Percentiles rank a stretch among this genome's conserved stretches.
Evolutionary conservation across 2,113 vertebrate genomes (phyloP).

Genomic region (Isichthys henryi): DNA sequence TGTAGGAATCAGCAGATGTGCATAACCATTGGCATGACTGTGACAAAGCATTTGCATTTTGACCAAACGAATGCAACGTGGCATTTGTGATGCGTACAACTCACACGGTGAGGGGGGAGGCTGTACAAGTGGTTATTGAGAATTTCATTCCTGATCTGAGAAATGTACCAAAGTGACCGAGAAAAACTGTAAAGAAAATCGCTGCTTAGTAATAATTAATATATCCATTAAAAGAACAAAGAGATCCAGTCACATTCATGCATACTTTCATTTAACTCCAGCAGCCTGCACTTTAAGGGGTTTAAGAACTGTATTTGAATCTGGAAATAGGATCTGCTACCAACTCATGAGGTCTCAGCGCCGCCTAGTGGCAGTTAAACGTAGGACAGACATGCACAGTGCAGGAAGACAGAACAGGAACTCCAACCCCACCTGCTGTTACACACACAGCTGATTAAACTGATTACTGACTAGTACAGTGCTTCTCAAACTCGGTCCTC

Average conservation of each 20-base stretch:
- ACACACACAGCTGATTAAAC: not conserved
- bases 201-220: not conserved
- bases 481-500: too few relatives aligned
- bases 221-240: not conserved
- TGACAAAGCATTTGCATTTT: too few relatives aligned
- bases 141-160: too few relatives aligned
- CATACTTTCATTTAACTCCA: not conserved
- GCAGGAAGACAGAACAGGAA: not conserved
- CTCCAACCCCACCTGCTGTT: not conserved
- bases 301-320: not conserved
- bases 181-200: not conserved
- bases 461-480: not conserved
- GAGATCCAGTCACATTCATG: not conserved
- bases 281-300: not conserved
- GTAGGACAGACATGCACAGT: not conserved
- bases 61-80: too few relatives aligned
- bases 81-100: not conserved
- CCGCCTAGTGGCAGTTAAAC: not conserved
- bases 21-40: too few relatives aligned
- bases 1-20: too few relatives aligned
- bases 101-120: not conserved
- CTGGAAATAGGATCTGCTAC: not conserved
- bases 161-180: too few relatives aligned
- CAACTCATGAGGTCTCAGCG: not conserved
- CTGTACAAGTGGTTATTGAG: too few relatives aligned